These are phyloP conservation scores for Todus mexicanus DNA, from an alignment of 2,797 vertebrate genomes.

Conservation along the genomic window DNA sequence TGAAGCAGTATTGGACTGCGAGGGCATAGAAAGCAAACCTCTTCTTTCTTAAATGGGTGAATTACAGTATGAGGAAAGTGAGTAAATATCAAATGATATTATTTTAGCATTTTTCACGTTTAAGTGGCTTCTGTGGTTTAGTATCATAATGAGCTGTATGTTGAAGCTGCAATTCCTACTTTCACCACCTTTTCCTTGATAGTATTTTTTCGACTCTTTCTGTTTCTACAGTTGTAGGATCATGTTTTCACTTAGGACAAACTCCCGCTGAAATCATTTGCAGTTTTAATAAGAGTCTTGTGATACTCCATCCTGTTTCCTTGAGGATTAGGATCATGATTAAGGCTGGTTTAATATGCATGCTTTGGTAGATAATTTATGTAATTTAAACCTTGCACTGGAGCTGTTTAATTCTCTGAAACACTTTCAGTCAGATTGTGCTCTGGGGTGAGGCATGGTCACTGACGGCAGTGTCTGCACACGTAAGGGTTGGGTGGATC, in stretches of 20 bases:
- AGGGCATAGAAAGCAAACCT: not conserved
- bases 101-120: not conserved
- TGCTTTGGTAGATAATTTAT: constrained; percentile 27
- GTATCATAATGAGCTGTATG: not conserved
- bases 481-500: not conserved
- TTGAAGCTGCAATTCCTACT: not conserved
- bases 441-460: not conserved
- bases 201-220: not conserved
- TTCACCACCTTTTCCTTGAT: not conserved
- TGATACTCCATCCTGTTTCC: not conserved
- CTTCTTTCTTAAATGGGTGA: not conserved
- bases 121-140: not conserved
- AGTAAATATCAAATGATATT: not conserved
- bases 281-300: not conserved
- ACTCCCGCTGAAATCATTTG: not conserved
- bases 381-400: not conserved
- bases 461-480: not conserved
- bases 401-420: not conserved
- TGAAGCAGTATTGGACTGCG: not conserved
- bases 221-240: not conserved
- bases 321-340: constrained; percentile 20
- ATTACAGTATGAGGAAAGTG: not conserved
- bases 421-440: not conserved
- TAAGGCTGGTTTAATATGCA: constrained; percentile 10
- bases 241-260: not conserved